phyloP scores from a whole-genome alignment of 2,797 vertebrate species.

The Ctenopoma kingsleyae region DNA sequence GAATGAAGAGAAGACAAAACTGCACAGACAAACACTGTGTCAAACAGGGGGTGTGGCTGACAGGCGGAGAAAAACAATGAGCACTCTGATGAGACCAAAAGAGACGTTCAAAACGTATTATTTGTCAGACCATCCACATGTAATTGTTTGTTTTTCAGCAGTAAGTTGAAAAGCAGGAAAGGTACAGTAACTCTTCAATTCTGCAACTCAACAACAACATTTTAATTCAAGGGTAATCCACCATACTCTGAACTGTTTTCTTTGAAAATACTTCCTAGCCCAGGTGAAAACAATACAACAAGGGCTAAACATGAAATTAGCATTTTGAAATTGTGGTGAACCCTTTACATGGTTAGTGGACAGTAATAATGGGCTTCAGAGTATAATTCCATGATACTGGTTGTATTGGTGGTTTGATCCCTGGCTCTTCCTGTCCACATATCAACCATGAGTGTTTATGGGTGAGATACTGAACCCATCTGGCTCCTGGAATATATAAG shows the following conservation, averaged over 20 bases:
- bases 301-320: too few relatives aligned
- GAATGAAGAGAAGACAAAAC: slow-evolving; percentile 45
- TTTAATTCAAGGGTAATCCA: slow-evolving; percentile 15
- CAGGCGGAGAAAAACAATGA: slow-evolving; percentile 42
- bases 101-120: slow-evolving; percentile 25
- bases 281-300: background rate
- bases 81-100: slow-evolving; percentile 38
- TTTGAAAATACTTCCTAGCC: slow-evolving; percentile 12
- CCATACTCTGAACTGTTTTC: slow-evolving; percentile 12
- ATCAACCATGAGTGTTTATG: too few relatives aligned
- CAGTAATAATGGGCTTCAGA: background rate
- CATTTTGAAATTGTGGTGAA: background rate
- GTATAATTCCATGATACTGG: too few relatives aligned
- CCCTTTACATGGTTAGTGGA: background rate
- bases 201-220: background rate
- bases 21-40: slow-evolving; percentile 44
- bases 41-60: slow-evolving; percentile 41
- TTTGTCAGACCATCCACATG: slow-evolving; percentile 44
- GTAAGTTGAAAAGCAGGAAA: slow-evolving; percentile 14
- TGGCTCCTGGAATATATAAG: too few relatives aligned
- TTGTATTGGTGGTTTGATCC: too few relatives aligned
- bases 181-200: background rate
- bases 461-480: too few relatives aligned
- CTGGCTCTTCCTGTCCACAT: too few relatives aligned
- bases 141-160: slow-evolving; percentile 22